A percentile compares a stretch with the other conserved stretches of the same genome.
Evolutionary conservation across 2,113 vertebrate genomes (phyloP).

Genomic region (Leptodactylus fuscus): DNA sequence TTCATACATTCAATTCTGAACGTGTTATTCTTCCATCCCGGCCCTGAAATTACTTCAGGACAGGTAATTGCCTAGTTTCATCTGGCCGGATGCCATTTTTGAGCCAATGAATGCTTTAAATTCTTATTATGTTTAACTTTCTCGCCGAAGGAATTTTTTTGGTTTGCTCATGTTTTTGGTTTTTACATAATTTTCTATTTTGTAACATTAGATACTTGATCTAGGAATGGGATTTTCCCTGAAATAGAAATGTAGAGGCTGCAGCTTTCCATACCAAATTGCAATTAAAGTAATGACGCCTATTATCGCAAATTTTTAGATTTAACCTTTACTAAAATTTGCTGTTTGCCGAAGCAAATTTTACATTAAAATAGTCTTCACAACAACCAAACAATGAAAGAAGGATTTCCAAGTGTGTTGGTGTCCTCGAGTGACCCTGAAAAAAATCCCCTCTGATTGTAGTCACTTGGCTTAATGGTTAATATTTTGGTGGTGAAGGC

Average conservation of each 20-base stretch:
- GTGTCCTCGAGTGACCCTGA: no score
- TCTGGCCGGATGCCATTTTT: conserved; percentile 31
- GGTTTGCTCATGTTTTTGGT: background rate
- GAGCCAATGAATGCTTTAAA: conserved; percentile 7
- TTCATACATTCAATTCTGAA: conserved; percentile 56
- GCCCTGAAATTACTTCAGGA: conserved; percentile 39
- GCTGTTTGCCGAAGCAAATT: no score
- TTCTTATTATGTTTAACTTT: conserved; percentile 24
- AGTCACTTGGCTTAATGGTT: no score
- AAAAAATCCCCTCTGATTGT: no score
- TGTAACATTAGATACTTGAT: background rate
- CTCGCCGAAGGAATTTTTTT: background rate
- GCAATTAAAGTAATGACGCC: background rate
- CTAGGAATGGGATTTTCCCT: background rate
- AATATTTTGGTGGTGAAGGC: no score
- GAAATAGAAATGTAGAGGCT: background rate
- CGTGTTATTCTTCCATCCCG: conserved; percentile 49
- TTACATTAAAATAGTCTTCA: no score
- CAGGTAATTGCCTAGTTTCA: conserved; percentile 54
- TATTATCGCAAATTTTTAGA: background rate
- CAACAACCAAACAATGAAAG: no score
- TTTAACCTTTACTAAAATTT: no score
- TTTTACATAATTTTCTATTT: background rate
- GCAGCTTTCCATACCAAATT: background rate
- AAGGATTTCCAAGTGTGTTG: no score